Evolutionary conservation across 2,888 invertebrate species (phyloP), one percentile per base, ranked within the genome.

Genomic region (Malthinus flaveolus): DNA sequence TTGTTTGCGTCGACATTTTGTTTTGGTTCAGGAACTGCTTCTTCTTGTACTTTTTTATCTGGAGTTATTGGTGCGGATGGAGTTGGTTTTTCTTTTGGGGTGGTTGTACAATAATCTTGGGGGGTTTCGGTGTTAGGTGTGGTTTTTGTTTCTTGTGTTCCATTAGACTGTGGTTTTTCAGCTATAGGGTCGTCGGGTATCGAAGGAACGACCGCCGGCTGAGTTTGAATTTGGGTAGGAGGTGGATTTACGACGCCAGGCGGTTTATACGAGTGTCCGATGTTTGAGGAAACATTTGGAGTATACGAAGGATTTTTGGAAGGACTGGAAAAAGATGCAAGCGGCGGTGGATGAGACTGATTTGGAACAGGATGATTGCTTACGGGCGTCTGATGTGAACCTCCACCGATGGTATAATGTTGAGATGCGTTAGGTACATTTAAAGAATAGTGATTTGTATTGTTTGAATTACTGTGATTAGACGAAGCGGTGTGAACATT

Each of bases 151-250:
- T 75, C 74, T 2, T 70, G 61, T 3, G 75, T 76, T 32, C 77
- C 77, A 58, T 77, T 77, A 10, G 75, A 73, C 48, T 77, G 77
- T 4, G 71, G 69, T 56, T 73, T 75, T 5, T 75, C 75, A 9
- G 52, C 9, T 8, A 54, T 39, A n/a, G 63, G 37, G 54, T 63
- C 63, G 15, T 63, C 48, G 8, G 42, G 57, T 44, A 54, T 80
- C 71, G 81, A 81, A 39, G 81, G 79, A 63, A 80, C 78, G 65
- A 47, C 12, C 39, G 56, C 50, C 9, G 44, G 49, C 79, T 81
- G 59, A 79, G 74, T 72, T 79, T 80, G 54, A 77, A 80, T 57
- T 45, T 66, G 65, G 9, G 68, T 58, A 15, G 73, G 66, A 32
- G 74, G 72, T 50, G 73, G 56, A 37, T 70, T 68, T 62, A 71